Base-by-base conservation (phyloP, 2,113 vertebrate genomes). In the Tetrao urogallus region DNA sequence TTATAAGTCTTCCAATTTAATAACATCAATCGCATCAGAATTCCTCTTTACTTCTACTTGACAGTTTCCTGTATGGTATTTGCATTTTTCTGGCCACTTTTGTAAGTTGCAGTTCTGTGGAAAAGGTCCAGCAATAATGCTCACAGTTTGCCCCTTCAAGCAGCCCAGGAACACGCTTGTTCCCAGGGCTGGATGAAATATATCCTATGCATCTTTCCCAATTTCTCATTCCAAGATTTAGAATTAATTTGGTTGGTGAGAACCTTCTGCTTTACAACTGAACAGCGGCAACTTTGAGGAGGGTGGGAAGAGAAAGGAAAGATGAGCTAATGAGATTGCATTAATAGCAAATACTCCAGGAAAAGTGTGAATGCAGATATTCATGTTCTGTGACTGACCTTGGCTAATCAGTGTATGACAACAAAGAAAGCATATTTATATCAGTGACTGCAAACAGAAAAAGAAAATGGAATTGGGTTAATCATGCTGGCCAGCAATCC, bases 251-350 rank as follows among this genome's bases (percentile, higher is more conserved):
- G 34, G 10, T 5, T 57, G 20, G 6, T 4, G 1, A 40, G 32
- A 47, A 56, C 27, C 80, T 54, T 60, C 84, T 88, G 82, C n/a
- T 92, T 95, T 85, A 43, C 45, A 75, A 85, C 28, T 79, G 65
- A 95, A 78, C 61, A 30, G 20, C 58, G 67, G 70, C 25, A 94
- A 90, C 42, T 54, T 56, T 7, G 58, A 8, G 57, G 20, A 10
- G 17, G 3, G 54, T 30, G 10, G 28, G 17, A 54, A 54, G 28
- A 32, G 16, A 57, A 57, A n/a, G 19, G 11, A n/a, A n/a, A 60
- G 20, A 60, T 4, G 20, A 69, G 90, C 17, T 15, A 85, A n/a
- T 64, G 77, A 71, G 8, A 89, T 28, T 12, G 64, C 13, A 73
- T 10, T 20, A 43, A 61, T 34, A 76, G 60, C 19, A 88, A 86